Conservation (phyloP, 2,797 vertebrate genomes). For the Chromobotia macracanthus region DNA sequence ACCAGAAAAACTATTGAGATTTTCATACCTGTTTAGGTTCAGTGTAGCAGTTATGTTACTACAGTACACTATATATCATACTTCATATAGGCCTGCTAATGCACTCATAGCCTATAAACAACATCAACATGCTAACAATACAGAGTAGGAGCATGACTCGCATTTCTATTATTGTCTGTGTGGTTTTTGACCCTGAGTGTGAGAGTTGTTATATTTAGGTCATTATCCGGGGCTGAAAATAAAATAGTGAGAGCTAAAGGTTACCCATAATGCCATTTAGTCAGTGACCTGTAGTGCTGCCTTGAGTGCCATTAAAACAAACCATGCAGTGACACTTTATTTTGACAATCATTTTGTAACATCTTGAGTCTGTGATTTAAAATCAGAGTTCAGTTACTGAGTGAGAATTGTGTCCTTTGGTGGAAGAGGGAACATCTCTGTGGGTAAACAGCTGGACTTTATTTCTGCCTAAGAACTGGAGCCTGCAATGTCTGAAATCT, state of each 20-base stretch:
- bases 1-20: too few species aligned
- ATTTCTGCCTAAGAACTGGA: conserved; percentile 19
- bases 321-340: not conserved
- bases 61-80: not conserved
- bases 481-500: not conserved
- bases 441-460: conserved; percentile 12
- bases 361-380: not conserved
- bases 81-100: not conserved
- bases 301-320: not conserved
- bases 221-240: not conserved
- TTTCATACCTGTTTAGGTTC: not conserved
- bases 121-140: not conserved
- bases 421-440: not conserved
- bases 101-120: not conserved
- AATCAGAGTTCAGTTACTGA: not conserved
- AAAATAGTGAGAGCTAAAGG: conserved; percentile 5
- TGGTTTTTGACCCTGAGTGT: conserved; percentile 2
- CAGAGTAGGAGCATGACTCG: not conserved
- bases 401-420: not conserved
- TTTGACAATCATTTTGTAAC: conserved; percentile 12
- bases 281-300: conserved; percentile 3
- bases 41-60: not conserved
- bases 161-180: conserved; percentile 19
- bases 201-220: conserved; percentile 14
- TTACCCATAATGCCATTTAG: conserved; percentile 16